Percentiles rank a stretch among this genome's conserved stretches.
These are phyloP conservation scores for Pseudochirops corinnae DNA, from an alignment of 2,797 vertebrate species.

Conservation along the genomic window DNA sequence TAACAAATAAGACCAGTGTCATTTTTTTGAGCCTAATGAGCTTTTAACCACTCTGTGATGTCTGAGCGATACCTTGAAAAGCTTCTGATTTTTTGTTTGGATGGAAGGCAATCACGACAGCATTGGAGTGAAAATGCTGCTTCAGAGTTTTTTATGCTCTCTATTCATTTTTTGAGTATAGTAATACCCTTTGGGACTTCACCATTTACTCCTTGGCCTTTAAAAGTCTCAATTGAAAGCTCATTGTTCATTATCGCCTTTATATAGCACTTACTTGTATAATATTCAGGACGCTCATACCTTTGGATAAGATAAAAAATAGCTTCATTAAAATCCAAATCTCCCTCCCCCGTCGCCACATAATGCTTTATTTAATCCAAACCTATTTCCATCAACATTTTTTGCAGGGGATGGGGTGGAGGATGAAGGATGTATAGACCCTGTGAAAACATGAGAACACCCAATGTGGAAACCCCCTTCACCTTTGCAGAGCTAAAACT, in stretches of 20 bases:
- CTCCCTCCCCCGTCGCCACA: too few relatives aligned
- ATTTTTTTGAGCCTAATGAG: constrained; percentile 76
- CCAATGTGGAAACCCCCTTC: background rate
- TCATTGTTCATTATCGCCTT: background rate
- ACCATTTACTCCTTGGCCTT: constrained; percentile 25
- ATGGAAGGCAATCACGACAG: constrained; percentile 76
- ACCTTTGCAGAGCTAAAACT: background rate
- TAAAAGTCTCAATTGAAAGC: constrained; percentile 48
- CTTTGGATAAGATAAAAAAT: constrained; percentile 59
- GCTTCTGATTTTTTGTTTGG: constrained; percentile 67
- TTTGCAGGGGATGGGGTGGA: background rate
- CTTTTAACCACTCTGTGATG: constrained; percentile 64
- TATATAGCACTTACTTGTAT: constrained; percentile 53
- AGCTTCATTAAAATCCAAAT: constrained; percentile 47
- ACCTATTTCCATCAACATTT: constrained; percentile 34
- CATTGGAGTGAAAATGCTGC: constrained; percentile 65
- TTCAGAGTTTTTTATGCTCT: constrained; percentile 63
- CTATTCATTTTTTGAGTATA: constrained; percentile 50
- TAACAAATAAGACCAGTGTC: constrained; percentile 71
- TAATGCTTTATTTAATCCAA: constrained; percentile 52
- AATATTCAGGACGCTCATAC: constrained; percentile 43
- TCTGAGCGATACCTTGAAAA: constrained; percentile 62
- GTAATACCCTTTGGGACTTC: constrained; percentile 33
- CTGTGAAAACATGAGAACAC: background rate
- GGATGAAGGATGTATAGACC: constrained; percentile 3